Conservation (phyloP, 2,888 invertebrate genomes). For the Chloromyia formosa region DNA sequence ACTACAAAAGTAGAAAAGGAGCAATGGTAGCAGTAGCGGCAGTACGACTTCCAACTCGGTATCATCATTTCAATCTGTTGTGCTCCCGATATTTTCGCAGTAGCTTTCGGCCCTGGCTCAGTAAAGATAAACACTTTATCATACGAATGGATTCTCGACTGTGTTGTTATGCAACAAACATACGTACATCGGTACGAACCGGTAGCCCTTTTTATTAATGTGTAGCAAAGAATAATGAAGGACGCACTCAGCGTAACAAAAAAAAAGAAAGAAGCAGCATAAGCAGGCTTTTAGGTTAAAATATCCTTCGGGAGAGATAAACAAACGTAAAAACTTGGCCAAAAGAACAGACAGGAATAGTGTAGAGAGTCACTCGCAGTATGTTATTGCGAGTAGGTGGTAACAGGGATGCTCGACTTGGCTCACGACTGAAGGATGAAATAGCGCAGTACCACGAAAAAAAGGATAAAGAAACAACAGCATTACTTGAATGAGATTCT, state of each 20-base stretch:
- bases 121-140: slow-evolving; percentile 35
- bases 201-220: slow-evolving; percentile 30
- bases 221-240: slow-evolving; percentile 39
- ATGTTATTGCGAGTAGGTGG: slow-evolving; percentile 25
- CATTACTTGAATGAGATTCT: slow-evolving; percentile 26
- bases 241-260: slow-evolving; percentile 27
- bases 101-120: neutral
- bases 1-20: neutral
- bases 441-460: neutral
- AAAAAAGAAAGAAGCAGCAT: too few relatives aligned
- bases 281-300: slow-evolving; percentile 42
- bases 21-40: too few relatives aligned
- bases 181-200: neutral
- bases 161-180: slow-evolving; percentile 22
- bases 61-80: neutral
- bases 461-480: neutral
- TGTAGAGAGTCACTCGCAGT: neutral
- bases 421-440: too few relatives aligned
- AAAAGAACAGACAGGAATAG: slow-evolving; percentile 25
- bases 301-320: slow-evolving; percentile 32
- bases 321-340: slow-evolving; percentile 33
- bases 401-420: slow-evolving; percentile 12
- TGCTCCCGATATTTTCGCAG: too few relatives aligned
- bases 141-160: slow-evolving; percentile 13
- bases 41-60: too few relatives aligned